phyloP scores from a whole-genome alignment of 2,113 vertebrate genomes.

The Ursus arctos region DNA sequence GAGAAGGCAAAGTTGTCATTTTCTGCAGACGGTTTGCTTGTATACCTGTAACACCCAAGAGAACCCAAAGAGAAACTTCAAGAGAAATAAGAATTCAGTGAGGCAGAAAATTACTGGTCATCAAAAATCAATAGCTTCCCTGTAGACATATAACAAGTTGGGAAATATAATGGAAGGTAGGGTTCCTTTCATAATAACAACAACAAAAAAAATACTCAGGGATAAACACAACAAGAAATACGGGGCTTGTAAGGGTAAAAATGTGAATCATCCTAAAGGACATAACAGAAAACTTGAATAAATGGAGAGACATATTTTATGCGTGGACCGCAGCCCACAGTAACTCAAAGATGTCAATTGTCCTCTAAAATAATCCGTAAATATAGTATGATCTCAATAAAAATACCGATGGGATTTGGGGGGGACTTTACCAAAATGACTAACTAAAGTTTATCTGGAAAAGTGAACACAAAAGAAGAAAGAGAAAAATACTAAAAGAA shows the following conservation, averaged over 20 bases:
- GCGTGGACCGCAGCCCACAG: background rate
- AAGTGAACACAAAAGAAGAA: constrained; percentile 58
- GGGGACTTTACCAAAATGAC: background rate
- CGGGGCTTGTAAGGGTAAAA: background rate
- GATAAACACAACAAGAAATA: background rate
- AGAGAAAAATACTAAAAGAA: constrained; percentile 31
- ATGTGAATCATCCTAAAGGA: background rate
- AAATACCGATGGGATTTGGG: background rate
- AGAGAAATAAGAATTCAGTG: constrained; percentile 11
- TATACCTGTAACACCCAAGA: background rate
- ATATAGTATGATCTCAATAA: background rate
- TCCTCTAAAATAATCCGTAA: background rate
- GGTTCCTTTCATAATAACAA: background rate
- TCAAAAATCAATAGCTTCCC: constrained; percentile 49
- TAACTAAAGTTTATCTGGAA: constrained; percentile 53
- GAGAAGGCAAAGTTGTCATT: background rate
- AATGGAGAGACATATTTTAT: background rate
- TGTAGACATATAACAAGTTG: background rate
- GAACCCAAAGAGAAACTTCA: background rate
- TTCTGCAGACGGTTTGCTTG: background rate
- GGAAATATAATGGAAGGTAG: constrained; percentile 14
- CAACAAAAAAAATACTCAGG: background rate
- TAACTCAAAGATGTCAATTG: background rate
- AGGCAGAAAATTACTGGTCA: constrained; percentile 25
- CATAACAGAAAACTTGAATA: background rate